phyloP scores from a whole-genome alignment of 2,113 vertebrate species.

The Phasianus colchicus region DNA sequence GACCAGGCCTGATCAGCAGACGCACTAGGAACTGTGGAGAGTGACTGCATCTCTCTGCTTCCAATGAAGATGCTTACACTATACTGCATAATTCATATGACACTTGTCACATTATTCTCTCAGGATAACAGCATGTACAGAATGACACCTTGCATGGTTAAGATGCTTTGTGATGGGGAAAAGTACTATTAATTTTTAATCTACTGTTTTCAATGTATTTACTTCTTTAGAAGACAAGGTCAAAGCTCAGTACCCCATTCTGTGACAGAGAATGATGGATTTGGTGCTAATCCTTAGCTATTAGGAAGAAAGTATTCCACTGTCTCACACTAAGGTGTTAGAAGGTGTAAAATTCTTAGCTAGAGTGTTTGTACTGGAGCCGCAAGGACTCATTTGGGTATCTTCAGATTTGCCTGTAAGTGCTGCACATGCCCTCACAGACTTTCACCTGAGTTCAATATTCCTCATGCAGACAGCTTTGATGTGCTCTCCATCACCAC shows the following conservation, averaged over 20 bases:
- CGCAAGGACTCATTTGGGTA: background rate
- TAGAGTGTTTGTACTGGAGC: background rate
- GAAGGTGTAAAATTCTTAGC: background rate
- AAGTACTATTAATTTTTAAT: slow-evolving; percentile 23
- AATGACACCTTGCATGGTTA: background rate
- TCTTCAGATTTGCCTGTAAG: background rate
- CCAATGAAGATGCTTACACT: background rate
- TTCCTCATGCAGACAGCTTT: background rate
- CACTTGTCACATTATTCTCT: background rate
- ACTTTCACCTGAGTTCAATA: background rate
- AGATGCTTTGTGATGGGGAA: background rate
- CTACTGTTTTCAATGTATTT: background rate
- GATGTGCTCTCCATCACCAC: background rate
- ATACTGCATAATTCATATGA: background rate
- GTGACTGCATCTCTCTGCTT: background rate
- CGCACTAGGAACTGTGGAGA: background rate
- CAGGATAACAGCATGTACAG: background rate
- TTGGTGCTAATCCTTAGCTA: background rate
- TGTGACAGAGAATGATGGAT: background rate
- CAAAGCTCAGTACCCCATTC: background rate
- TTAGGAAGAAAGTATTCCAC: background rate
- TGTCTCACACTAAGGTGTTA: background rate
- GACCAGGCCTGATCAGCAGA: background rate
- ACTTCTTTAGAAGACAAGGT: background rate
- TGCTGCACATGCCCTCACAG: background rate